These are phyloP conservation scores for Limulus polyphemus DNA, from an alignment of 2,888 invertebrate genomes.

Conservation along the genomic window DNA sequence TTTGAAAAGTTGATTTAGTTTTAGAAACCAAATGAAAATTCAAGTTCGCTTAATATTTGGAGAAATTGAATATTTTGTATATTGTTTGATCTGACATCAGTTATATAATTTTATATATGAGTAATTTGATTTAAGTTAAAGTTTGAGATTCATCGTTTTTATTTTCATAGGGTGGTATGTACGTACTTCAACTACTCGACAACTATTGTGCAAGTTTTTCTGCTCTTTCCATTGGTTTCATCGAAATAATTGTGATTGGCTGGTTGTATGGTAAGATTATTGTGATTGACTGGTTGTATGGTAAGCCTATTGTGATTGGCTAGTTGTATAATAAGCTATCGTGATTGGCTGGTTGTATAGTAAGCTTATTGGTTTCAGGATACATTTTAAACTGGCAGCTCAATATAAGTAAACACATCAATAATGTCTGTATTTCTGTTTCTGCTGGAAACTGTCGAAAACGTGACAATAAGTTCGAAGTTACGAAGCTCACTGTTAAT, in stretches of 20 bases:
- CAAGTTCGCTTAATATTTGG: no score
- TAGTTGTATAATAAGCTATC: conserved; percentile 54
- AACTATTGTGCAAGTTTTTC: conserved; percentile 68
- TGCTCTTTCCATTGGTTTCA: conserved; percentile 54
- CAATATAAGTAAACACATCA: no score
- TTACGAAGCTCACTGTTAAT: no score
- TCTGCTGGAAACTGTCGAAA: no score
- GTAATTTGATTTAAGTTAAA: no score
- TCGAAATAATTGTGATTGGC: conserved; percentile 51
- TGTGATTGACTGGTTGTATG: no score
- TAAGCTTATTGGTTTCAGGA: background rate
- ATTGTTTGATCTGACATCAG: background rate
- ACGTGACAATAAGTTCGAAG: no score
- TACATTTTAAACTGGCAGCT: no score
- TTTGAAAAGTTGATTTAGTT: background rate
- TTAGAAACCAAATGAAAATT: no score
- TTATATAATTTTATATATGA: background rate
- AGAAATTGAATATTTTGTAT: no score
- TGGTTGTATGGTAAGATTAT: conserved; percentile 50
- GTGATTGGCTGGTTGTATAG: conserved; percentile 59
- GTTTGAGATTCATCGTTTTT: conserved; percentile 47
- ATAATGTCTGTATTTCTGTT: no score
- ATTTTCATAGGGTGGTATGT: conserved; percentile 44
- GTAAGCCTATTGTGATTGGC: conserved; percentile 41
- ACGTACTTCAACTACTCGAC: conserved; percentile 48